A percentile compares a stretch with the other conserved stretches of the same genome.
phyloP scores from a whole-genome alignment of 64 coral and sea anemone genomes.

The Pocillopora damicornis region DNA sequence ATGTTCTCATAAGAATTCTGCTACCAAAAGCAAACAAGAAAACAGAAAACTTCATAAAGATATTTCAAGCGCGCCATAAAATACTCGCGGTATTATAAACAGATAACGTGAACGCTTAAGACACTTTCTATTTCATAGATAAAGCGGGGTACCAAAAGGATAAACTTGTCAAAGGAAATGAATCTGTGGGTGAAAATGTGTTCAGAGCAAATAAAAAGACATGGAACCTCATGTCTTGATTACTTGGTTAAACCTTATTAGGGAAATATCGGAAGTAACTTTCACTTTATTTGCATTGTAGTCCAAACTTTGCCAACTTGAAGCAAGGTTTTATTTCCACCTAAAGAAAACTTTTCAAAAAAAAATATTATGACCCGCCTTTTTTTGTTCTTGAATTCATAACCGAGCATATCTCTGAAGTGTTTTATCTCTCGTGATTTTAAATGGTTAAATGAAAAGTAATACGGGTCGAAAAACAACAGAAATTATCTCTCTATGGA shows the following conservation, averaged over 20 bases:
- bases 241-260: slow-evolving; percentile 96
- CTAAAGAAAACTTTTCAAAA: slow-evolving; percentile 10
- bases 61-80: background rate
- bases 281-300: slow-evolving; percentile 69
- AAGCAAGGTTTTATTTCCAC: background rate
- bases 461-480: background rate
- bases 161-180: slow-evolving; percentile 30
- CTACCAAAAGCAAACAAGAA: slow-evolving; percentile 2
- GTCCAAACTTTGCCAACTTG: slow-evolving; percentile 58
- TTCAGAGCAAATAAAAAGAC: slow-evolving; percentile 61
- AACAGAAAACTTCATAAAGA: background rate
- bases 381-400: slow-evolving; percentile 6
- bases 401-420: background rate
- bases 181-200: slow-evolving; percentile 44
- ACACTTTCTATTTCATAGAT: background rate
- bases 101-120: background rate
- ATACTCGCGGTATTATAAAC: background rate
- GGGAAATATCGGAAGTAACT: slow-evolving; percentile 66
- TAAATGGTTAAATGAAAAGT: background rate
- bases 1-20: slow-evolving; percentile 33
- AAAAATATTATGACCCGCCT: background rate
- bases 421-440: background rate
- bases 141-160: slow-evolving; percentile 11
- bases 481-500: background rate
- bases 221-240: slow-evolving; percentile 83